Conservation (phyloP, 2,888 invertebrate genomes). For the Cheilosia variabilis region DNA sequence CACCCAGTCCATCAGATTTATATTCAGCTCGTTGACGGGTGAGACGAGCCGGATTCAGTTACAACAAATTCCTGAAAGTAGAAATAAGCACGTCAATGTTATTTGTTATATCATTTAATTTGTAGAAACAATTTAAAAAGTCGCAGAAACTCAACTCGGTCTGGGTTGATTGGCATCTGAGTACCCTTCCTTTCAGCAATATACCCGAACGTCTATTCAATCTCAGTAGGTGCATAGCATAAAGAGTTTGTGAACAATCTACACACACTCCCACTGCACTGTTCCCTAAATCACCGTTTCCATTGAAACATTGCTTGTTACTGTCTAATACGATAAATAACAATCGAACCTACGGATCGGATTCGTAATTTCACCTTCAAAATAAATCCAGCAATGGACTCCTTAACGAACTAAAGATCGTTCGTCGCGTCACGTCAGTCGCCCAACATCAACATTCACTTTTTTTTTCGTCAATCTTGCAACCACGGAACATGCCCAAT, state of each 20-base stretch:
- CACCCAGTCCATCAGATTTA: too few relatives aligned
- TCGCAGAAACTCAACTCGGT: too few relatives aligned
- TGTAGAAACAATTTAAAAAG: too few relatives aligned
- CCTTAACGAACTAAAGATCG: slow-evolving; percentile 46
- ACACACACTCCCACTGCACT: slow-evolving; percentile 38
- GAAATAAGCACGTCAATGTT: too few relatives aligned
- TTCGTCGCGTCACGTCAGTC: slow-evolving; percentile 22
- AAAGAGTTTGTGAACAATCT: slow-evolving; percentile 1
- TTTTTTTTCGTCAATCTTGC: slow-evolving; percentile 45
- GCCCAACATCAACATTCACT: slow-evolving; percentile 68
- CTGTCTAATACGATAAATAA: slow-evolving; percentile 40
- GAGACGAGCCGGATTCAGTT: too few relatives aligned
- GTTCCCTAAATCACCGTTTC: slow-evolving; percentile 9
- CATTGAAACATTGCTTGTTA: slow-evolving; percentile 30
- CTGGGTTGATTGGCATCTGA: too few relatives aligned
- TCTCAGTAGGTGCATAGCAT: background rate
- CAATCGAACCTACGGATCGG: slow-evolving; percentile 51
- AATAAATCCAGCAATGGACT: slow-evolving; percentile 38
- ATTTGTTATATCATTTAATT: too few relatives aligned
- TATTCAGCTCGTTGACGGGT: too few relatives aligned
- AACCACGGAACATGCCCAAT: slow-evolving; percentile 48
- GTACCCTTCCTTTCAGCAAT: too few relatives aligned
- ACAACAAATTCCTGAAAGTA: too few relatives aligned
- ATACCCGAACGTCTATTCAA: too few relatives aligned
- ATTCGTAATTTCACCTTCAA: slow-evolving; percentile 60